A percentile compares a stretch with the other conserved stretches of the same genome.
These are phyloP conservation scores for Porites evermanni DNA, from an alignment of 92 coral and sea anemone species.

Conservation along the genomic window DNA sequence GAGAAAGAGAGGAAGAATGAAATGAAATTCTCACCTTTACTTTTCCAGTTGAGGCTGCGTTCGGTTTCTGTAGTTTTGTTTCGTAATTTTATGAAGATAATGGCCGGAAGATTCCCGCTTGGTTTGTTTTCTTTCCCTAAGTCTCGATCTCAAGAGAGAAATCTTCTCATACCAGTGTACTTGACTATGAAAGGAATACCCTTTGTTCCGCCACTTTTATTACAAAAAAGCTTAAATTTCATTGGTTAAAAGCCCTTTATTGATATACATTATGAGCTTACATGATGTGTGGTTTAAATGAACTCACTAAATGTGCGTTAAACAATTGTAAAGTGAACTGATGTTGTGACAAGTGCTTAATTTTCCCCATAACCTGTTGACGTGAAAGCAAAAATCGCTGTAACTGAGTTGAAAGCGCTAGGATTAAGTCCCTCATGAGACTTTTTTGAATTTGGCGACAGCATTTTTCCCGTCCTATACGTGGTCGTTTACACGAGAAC, in stretches of 20 bases:
- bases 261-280: conserved; percentile 2
- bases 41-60: too few relatives aligned
- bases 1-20: too few relatives aligned
- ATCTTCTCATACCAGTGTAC: neutral
- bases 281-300: conserved; percentile 13
- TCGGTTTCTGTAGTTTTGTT: too few relatives aligned
- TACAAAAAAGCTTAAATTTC: neutral
- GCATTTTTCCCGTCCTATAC: neutral
- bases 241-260: conserved; percentile 21
- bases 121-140: neutral
- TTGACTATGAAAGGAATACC: neutral
- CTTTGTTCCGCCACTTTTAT: conserved; percentile 5
- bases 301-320: neutral
- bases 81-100: too few relatives aligned
- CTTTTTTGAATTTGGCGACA: neutral
- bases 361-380: conserved; percentile 30
- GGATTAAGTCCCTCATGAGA: neutral
- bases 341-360: neutral
- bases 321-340: neutral
- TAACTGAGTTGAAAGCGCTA: neutral
- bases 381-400: neutral
- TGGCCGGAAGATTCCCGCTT: too few relatives aligned
- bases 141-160: neutral
- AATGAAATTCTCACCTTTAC: too few relatives aligned
- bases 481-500: neutral